Percentiles rank a stretch among this genome's conserved stretches.
phyloP scores from a whole-genome alignment of 2,797 vertebrate genomes.

The Halcyon leucocephala region DNA sequence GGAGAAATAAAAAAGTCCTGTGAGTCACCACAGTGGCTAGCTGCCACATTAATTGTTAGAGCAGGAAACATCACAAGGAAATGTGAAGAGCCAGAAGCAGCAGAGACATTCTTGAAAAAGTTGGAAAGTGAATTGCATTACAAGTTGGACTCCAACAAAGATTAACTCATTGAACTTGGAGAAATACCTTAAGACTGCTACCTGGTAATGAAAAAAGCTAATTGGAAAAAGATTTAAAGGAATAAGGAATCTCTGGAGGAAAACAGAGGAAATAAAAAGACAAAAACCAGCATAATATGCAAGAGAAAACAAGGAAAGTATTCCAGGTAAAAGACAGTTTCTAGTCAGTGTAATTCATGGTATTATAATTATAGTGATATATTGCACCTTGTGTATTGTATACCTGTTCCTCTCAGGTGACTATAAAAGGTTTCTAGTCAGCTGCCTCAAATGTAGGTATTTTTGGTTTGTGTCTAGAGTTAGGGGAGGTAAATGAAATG shows the following conservation, averaged over 20 bases:
- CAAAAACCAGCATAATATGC: background rate
- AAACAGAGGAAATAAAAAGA: background rate
- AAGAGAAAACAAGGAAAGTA: background rate
- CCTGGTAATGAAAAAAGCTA: background rate
- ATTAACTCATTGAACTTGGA: background rate
- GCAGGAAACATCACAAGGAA: background rate
- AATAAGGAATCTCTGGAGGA: background rate
- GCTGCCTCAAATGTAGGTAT: background rate
- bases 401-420: background rate
- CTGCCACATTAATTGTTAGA: background rate
- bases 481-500: background rate
- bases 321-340: background rate
- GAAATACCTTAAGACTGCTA: background rate
- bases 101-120: slow-evolving; percentile 5
- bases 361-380: background rate
- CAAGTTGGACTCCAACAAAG: background rate
- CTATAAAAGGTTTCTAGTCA: background rate
- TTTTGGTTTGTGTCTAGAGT: background rate
- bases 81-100: background rate
- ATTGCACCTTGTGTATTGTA: background rate
- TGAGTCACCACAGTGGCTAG: background rate
- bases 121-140: background rate
- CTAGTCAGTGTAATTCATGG: background rate
- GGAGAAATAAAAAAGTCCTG: background rate
- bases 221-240: slow-evolving; percentile 10